A percentile compares a stretch with the other conserved stretches of the same genome.
Evolutionary conservation across 2,113 vertebrate genomes (phyloP).

Genomic region (Columba livia): DNA sequence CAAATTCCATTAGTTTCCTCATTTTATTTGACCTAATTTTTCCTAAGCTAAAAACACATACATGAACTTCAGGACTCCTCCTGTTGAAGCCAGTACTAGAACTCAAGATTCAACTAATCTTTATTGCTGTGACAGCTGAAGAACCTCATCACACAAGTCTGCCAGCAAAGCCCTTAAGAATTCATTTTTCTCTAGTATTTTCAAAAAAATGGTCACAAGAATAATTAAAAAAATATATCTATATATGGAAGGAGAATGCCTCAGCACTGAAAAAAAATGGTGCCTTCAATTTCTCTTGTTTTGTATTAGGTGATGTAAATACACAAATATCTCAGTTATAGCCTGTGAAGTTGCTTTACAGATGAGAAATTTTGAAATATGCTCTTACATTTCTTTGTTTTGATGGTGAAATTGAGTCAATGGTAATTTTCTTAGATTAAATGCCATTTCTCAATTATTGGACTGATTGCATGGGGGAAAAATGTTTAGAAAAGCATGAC

Average conservation of each 20-base stretch:
- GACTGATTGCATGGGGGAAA: background rate
- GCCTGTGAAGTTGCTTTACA: background rate
- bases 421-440: background rate
- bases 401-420: background rate
- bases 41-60: background rate
- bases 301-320: background rate
- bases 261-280: background rate
- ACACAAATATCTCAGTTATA: background rate
- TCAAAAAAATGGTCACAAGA: background rate
- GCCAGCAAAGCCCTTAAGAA: background rate
- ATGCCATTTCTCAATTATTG: background rate
- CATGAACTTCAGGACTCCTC: background rate
- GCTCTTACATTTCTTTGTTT: background rate
- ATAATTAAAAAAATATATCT: background rate
- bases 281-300: background rate
- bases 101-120: background rate
- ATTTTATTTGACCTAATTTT: background rate
- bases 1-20: background rate
- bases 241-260: background rate
- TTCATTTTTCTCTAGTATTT: background rate
- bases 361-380: background rate
- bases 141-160: background rate
- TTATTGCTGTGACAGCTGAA: background rate
- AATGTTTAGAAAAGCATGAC: background rate
- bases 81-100: background rate